Evolutionary conservation across 2,888 invertebrate species (phyloP).

Genomic region (Mactromeris polynyma): DNA sequence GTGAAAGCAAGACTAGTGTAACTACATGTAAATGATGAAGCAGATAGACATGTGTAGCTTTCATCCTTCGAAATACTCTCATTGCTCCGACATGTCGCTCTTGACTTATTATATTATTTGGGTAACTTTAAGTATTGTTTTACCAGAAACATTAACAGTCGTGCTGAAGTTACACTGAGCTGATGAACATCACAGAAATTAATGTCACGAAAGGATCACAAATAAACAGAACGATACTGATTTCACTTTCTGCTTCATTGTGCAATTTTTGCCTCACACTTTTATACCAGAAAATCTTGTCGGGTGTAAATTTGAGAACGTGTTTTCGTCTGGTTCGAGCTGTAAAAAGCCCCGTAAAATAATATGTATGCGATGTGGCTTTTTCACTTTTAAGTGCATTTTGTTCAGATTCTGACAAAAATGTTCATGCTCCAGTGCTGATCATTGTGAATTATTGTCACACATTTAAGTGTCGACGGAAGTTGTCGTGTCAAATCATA

Average conservation of each 20-base stretch:
- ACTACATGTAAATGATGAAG: too few relatives aligned
- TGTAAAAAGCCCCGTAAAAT: background rate
- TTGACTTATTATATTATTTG: too few relatives aligned
- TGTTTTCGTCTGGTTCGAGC: background rate
- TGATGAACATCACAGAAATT: background rate
- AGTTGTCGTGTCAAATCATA: conserved; percentile 28
- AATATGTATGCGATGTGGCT: conserved; percentile 6
- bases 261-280: conserved; percentile 2
- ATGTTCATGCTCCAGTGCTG: conserved; percentile 2
- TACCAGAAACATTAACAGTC: background rate
- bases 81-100: too few relatives aligned
- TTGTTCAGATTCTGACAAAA: background rate
- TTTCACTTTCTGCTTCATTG: background rate
- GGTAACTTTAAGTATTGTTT: background rate
- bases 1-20: too few relatives aligned
- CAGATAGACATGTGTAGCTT: too few relatives aligned
- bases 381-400: conserved; percentile 33
- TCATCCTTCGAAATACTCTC: too few relatives aligned
- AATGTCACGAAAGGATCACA: background rate
- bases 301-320: background rate
- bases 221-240: conserved; percentile 6
- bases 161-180: background rate
- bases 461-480: conserved; percentile 36
- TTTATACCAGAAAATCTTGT: background rate
- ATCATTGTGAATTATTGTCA: conserved; percentile 34